phyloP scores from a whole-genome alignment of 2,113 vertebrate genomes.

The Pterophyllum scalare region DNA sequence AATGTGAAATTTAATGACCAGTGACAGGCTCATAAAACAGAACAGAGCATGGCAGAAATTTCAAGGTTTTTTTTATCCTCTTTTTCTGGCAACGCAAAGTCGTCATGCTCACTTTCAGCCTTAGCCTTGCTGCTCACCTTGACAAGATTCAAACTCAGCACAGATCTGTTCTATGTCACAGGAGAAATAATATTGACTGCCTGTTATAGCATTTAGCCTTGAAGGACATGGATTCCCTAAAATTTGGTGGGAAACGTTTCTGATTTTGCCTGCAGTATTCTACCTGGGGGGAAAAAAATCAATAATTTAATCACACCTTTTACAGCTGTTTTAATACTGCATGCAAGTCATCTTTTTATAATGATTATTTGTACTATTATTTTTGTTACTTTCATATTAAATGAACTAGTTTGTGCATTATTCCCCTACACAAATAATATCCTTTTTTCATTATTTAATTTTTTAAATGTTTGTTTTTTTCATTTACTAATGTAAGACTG shows the following conservation, averaged over 20 bases:
- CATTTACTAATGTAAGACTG: neutral
- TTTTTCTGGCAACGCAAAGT: slow-evolving; percentile 24
- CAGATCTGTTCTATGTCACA: slow-evolving; percentile 29
- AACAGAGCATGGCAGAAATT: slow-evolving; percentile 46
- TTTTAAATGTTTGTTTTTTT: neutral
- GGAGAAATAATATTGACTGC: slow-evolving; percentile 29
- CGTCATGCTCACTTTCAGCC: slow-evolving; percentile 41
- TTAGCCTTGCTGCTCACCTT: slow-evolving; percentile 59
- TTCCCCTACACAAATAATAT: neutral
- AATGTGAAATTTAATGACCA: slow-evolving; percentile 72
- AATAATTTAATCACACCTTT: slow-evolving; percentile 9
- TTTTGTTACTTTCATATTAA: neutral
- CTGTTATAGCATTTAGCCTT: slow-evolving; percentile 46
- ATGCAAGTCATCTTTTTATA: neutral
- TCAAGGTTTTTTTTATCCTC: slow-evolving; percentile 24
- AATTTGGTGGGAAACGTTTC: slow-evolving; percentile 22
- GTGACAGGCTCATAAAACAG: slow-evolving; percentile 66
- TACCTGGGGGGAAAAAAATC: neutral
- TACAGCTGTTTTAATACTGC: neutral
- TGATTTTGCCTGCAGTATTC: slow-evolving; percentile 37
- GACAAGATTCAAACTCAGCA: slow-evolving; percentile 42
- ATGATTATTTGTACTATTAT: neutral
- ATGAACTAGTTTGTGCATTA: neutral
- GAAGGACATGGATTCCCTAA: slow-evolving; percentile 43
- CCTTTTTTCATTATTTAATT: neutral